Base-by-base conservation (phyloP, 2,888 invertebrate genomes). In the Caenorhabditis macrosperma region DNA sequence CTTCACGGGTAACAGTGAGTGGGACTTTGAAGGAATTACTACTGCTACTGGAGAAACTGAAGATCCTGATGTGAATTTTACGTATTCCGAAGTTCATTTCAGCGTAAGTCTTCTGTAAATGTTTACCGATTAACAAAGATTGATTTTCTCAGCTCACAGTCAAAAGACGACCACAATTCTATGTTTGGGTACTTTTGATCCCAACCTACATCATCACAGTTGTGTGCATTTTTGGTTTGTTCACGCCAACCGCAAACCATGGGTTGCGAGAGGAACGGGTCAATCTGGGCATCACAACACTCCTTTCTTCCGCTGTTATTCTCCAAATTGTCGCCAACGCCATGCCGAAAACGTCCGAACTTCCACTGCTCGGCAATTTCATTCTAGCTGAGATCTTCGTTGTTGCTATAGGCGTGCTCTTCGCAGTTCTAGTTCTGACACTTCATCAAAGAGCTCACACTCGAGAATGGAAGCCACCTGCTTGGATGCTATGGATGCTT, bases 381-480 rank as follows among this genome's bases (percentile, higher is more conserved):
- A 86, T 86, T 20, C 77, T 86, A 12, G 85, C 86, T 15, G 86
- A 86, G 52, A 86, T 86, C 24, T 85, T 86, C 71, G 83, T 86
- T 9, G 82, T 84, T 0, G 83, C 86, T 3, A 81, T 83, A 17
- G 86, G 84, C 9, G 86, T 85, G 20, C 59, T 86, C 2, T 79
- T 69, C 54, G 69, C 84, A 5, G 83, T 86, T 0, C 54, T 82
- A 0, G 74, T 85, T 2, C 61, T 86, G 12, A 71, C 71, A 0
- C 46, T 85, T 10, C 86, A 86, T 66, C 80, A 86, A 33, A 46
- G 84, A 33, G 83, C 85, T 5, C 78, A 82, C 44, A 85, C 85
- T 0, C 30, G 82, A 22, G 80, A 69, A 38, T 82, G 82, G 82
- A 74, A 28, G 24, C 78, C 78, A 0, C 82, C 82, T 0, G 55